A percentile compares a stretch with the other conserved stretches of the same genome.
These are phyloP conservation scores for Catagonus wagneri DNA, from an alignment of 2,113 vertebrate species.

Conservation along the genomic window DNA sequence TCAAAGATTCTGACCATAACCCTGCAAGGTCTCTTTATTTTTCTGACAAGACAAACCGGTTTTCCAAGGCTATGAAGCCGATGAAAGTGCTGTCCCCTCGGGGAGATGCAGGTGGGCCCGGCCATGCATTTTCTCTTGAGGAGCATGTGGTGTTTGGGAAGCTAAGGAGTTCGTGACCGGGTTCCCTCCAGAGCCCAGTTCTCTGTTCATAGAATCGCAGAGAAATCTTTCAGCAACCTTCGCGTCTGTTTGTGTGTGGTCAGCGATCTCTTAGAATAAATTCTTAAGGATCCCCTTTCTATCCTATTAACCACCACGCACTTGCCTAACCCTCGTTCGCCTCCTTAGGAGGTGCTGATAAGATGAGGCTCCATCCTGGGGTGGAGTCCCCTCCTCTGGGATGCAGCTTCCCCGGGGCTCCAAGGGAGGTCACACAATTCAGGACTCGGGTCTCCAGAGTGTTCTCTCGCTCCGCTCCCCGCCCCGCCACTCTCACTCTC, in stretches of 20 bases:
- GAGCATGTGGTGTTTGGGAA: slow-evolving; percentile 55
- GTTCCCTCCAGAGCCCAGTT: slow-evolving; percentile 48
- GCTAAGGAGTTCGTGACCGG: slow-evolving; percentile 26
- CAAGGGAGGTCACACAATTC: not conserved
- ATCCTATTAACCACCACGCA: not conserved
- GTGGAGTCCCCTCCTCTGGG: not conserved
- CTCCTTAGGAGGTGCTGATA: not conserved
- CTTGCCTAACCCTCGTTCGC: not conserved
- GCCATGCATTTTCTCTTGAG: slow-evolving; percentile 61
- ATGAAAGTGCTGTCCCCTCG: slow-evolving; percentile 56
- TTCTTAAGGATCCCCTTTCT: not conserved
- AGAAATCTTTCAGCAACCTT: not conserved
- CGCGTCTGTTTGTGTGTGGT: not conserved
- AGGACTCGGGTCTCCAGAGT: no score
- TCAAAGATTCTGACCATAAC: slow-evolving; percentile 33
- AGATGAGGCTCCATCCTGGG: not conserved
- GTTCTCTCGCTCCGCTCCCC: no score
- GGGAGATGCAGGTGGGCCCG: slow-evolving; percentile 8
- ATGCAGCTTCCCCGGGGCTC: not conserved
- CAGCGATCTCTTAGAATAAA: slow-evolving; percentile 41
- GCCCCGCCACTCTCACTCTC: not conserved
- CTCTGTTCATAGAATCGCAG: not conserved
- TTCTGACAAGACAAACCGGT: slow-evolving; percentile 40
- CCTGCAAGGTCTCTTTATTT: slow-evolving; percentile 32
- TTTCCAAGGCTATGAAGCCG: slow-evolving; percentile 36